These are phyloP conservation scores for Pseudomyrmex gracilis DNA, from an alignment of 1,140 invertebrate genomes.

Conservation along the genomic window DNA sequence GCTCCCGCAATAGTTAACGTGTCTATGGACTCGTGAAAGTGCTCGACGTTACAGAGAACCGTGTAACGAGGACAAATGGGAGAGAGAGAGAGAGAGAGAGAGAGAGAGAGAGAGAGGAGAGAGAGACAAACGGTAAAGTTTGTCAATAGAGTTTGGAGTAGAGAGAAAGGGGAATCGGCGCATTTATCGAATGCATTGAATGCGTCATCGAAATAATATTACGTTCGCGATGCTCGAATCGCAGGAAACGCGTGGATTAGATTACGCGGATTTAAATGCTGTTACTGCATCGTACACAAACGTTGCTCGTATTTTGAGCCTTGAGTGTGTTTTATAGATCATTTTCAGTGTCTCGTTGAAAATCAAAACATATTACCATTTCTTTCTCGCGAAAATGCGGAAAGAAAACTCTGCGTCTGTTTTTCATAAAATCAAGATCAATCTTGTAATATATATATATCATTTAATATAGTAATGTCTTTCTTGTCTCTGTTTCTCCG, in stretches of 20 bases:
- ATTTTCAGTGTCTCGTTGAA: too few species aligned
- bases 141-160: neutral
- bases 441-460: neutral
- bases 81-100: constrained; percentile 14
- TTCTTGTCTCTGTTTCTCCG: neutral
- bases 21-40: constrained; percentile 32
- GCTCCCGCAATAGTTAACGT: constrained; percentile 51
- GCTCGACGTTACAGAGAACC: neutral
- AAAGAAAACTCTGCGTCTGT: too few species aligned
- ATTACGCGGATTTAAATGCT: constrained; percentile 24
- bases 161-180: neutral
- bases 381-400: too few species aligned
- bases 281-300: neutral
- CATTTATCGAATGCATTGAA: constrained; percentile 19
- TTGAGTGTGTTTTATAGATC: too few species aligned
- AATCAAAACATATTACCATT: too few species aligned
- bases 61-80: constrained; percentile 26
- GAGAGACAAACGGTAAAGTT: neutral
- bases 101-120: constrained; percentile 8
- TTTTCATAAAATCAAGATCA: neutral
- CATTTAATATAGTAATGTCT: neutral
- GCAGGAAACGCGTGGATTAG: constrained; percentile 16
- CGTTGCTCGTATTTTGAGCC: too few species aligned
- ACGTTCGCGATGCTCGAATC: constrained; percentile 14
- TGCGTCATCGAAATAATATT: constrained; percentile 9